phyloP scores from a whole-genome alignment of 2,113 vertebrate genomes.

The Equus quagga region DNA sequence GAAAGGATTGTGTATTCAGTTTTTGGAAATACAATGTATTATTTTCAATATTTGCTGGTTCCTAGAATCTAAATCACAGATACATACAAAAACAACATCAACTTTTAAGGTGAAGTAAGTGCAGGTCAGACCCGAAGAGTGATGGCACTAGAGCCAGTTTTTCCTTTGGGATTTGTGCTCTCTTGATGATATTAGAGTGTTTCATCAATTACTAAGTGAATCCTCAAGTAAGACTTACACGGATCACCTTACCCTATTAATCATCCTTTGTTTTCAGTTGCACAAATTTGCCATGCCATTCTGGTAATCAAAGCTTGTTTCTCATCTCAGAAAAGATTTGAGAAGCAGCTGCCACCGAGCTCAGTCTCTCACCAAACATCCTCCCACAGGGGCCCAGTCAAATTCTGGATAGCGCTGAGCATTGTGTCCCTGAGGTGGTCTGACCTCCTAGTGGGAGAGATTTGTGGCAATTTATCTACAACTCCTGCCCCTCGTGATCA shows the following conservation, averaged over 20 bases:
- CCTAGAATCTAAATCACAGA: neutral
- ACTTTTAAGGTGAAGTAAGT: neutral
- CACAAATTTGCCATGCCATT: constrained; percentile 14
- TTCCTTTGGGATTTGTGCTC: neutral
- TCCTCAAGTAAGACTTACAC: neutral
- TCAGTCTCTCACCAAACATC: neutral
- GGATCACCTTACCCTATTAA: neutral
- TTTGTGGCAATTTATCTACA: neutral
- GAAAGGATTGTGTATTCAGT: neutral
- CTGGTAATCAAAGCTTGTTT: neutral
- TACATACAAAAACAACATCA: neutral
- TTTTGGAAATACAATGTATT: neutral
- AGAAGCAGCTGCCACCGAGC: neutral
- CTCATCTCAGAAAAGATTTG: constrained; percentile 39
- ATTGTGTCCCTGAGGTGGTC: neutral
- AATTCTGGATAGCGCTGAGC: neutral
- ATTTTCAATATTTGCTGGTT: constrained; percentile 18
- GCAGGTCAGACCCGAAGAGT: neutral
- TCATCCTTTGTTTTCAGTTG: neutral
- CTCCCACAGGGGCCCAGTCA: neutral
- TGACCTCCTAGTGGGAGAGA: neutral
- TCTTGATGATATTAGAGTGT: neutral
- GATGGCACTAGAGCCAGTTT: neutral
- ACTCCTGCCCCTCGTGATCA: neutral
- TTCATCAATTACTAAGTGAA: neutral